Percentiles rank a stretch among this genome's conserved stretches.
These are phyloP conservation scores for Nemotelus nigrinus DNA, from an alignment of 2,888 invertebrate species.

Conservation along the genomic window DNA sequence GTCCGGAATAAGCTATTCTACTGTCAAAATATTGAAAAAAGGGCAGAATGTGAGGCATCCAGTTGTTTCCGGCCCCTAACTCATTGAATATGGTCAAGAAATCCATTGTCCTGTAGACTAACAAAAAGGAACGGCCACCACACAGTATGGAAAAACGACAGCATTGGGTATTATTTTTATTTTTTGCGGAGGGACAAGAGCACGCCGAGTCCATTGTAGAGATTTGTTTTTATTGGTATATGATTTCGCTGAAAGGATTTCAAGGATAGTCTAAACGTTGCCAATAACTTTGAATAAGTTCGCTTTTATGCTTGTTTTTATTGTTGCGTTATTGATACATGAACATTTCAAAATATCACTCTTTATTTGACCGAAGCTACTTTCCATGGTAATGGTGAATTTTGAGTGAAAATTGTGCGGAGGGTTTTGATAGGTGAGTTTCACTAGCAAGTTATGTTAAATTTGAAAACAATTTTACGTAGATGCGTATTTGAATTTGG, in stretches of 20 bases:
- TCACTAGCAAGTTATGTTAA: too few species aligned
- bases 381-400: too few species aligned
- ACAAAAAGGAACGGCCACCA: slow-evolving; percentile 18
- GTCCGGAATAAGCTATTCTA: slow-evolving; percentile 13
- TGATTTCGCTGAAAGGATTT: slow-evolving; percentile 36
- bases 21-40: slow-evolving; percentile 13
- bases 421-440: too few species aligned
- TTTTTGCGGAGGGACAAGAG: slow-evolving; percentile 2
- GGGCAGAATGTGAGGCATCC: slow-evolving; percentile 4
- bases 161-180: slow-evolving; percentile 40
- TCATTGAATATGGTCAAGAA: slow-evolving; percentile 24
- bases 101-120: slow-evolving; percentile 24
- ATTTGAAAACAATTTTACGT: too few species aligned
- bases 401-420: too few species aligned
- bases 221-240: slow-evolving; percentile 34
- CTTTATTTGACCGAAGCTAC: too few species aligned
- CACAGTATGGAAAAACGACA: slow-evolving; percentile 28
- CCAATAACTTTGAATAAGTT: slow-evolving; percentile 42
- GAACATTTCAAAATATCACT: too few species aligned
- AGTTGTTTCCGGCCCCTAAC: not conserved
- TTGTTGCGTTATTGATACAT: not conserved
- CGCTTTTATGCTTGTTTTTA: slow-evolving; percentile 1
- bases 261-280: slow-evolving; percentile 35
- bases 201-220: slow-evolving; percentile 13
- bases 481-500: too few species aligned